Percentiles rank a stretch among this genome's conserved stretches.
Conservation (phyloP, 2,888 invertebrate genomes). For the Syritta pipiens region DNA sequence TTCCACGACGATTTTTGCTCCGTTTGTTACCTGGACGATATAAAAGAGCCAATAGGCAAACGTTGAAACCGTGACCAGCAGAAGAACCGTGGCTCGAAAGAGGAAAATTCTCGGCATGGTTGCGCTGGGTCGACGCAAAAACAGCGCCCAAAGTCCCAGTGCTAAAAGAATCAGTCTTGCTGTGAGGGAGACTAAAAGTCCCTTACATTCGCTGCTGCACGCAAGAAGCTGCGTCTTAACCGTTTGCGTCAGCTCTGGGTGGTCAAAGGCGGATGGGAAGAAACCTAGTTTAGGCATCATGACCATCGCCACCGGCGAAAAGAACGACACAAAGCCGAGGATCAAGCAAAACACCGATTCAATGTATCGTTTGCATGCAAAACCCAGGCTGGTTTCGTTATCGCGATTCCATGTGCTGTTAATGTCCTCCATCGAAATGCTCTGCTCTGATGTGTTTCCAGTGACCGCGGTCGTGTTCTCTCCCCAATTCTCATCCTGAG, state of each 20-base stretch:
- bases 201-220: slow-evolving; percentile 96
- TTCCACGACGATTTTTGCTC: slow-evolving; percentile 88
- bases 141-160: slow-evolving; percentile 95
- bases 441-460: slow-evolving; percentile 97
- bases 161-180: slow-evolving; percentile 94
- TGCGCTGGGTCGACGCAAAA: slow-evolving; percentile 90
- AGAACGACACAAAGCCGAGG: slow-evolving; percentile 90
- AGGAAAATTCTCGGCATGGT: slow-evolving; percentile 95
- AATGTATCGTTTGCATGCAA: slow-evolving; percentile 90
- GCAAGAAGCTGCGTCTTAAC: slow-evolving; percentile 86
- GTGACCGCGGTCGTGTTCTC: slow-evolving; percentile 98
- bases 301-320: slow-evolving; percentile 97
- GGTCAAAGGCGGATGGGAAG: slow-evolving; percentile 86
- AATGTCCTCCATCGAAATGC: slow-evolving; percentile 94
- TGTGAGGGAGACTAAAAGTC: slow-evolving; percentile 92
- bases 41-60: slow-evolving; percentile 99
- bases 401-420: slow-evolving; percentile 91
- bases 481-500: slow-evolving; percentile 99
- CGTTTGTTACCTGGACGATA: slow-evolving; percentile 91
- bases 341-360: slow-evolving; percentile 89
- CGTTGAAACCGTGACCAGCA: slow-evolving; percentile 93
- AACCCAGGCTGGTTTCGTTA: slow-evolving; percentile 85
- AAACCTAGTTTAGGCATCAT: slow-evolving; percentile 94
- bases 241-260: slow-evolving; percentile 84
- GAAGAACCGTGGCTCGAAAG: slow-evolving; percentile 92